phyloP scores from a whole-genome alignment of 53 echinoderm and acorn worm species.

The Patiria pectinifera region DNA sequence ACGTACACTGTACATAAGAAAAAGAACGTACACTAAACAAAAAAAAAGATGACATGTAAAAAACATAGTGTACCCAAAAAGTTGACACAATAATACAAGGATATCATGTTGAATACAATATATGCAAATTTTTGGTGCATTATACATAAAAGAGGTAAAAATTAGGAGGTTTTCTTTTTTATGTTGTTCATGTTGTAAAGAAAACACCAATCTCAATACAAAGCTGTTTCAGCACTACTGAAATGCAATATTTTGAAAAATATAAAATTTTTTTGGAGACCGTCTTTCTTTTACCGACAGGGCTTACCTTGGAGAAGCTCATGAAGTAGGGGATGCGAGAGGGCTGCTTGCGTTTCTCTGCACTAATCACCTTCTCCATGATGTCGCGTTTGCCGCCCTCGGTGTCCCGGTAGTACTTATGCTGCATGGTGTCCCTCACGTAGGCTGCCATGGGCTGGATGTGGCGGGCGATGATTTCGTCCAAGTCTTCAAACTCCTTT shows the following conservation, averaged over 20 bases:
- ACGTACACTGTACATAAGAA: too few species aligned
- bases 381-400: slow-evolving; percentile 88
- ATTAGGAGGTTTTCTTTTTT: too few species aligned
- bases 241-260: too few species aligned
- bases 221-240: too few species aligned
- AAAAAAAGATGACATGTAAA: background rate
- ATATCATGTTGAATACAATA: too few species aligned
- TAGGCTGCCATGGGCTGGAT: slow-evolving; percentile 96
- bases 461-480: slow-evolving; percentile 98
- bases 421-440: slow-evolving; percentile 81
- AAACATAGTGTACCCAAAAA: background rate
- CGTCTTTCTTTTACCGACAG: background rate
- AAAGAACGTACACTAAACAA: too few species aligned
- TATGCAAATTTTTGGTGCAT: too few species aligned
- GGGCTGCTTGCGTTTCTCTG: slow-evolving; percentile 87
- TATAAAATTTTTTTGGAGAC: too few species aligned
- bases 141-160: too few species aligned
- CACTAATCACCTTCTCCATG: slow-evolving; percentile 75
- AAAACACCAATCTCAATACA: too few species aligned
- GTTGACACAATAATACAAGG: background rate
- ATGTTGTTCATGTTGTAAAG: too few species aligned
- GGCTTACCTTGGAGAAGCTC: slow-evolving; percentile 76
- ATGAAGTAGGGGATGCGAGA: slow-evolving; percentile 94
- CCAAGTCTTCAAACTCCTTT: slow-evolving; percentile 96
- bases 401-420: slow-evolving; percentile 88